phyloP scores from a whole-genome alignment of 1,140 invertebrate genomes.

The Panagrolaimus sp. region DNA sequence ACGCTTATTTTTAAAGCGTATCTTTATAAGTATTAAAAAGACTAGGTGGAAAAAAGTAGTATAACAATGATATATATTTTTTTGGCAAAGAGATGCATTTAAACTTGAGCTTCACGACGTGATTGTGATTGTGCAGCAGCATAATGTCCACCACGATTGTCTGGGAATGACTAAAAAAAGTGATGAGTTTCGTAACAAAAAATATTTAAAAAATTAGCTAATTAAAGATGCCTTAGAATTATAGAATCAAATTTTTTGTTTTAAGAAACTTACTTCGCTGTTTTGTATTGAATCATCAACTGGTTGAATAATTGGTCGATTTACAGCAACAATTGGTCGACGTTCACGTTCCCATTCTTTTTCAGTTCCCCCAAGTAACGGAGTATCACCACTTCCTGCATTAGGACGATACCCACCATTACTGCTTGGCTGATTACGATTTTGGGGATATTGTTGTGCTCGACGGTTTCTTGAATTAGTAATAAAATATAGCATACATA shows the following conservation, averaged over 20 bases:
- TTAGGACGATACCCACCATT: conserved; percentile 1
- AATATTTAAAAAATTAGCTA: no score
- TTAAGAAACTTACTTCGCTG: background rate
- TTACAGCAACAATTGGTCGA: background rate
- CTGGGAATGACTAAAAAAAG: background rate
- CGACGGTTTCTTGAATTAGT: background rate
- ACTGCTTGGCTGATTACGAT: background rate
- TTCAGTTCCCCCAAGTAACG: conserved; percentile 8
- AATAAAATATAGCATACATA: background rate
- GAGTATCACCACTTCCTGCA: background rate
- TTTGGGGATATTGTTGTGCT: conserved; percentile 6
- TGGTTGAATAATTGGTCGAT: background rate
- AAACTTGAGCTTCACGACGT: conserved; percentile 11
- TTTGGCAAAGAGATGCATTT: background rate
- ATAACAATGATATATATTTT: no score
- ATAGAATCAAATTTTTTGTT: background rate
- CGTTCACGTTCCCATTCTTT: conserved; percentile 13
- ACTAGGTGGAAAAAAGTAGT: no score
- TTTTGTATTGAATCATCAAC: conserved; percentile 2
- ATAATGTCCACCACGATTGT: background rate
- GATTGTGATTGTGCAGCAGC: background rate
- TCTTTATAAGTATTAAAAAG: no score
- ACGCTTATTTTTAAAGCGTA: no score
- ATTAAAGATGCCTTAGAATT: background rate
- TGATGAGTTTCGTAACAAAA: no score